A percentile compares a stretch with the other conserved stretches of the same genome.
Conservation (phyloP, 2,888 invertebrate genomes). For the Drosophila rubida region DNA sequence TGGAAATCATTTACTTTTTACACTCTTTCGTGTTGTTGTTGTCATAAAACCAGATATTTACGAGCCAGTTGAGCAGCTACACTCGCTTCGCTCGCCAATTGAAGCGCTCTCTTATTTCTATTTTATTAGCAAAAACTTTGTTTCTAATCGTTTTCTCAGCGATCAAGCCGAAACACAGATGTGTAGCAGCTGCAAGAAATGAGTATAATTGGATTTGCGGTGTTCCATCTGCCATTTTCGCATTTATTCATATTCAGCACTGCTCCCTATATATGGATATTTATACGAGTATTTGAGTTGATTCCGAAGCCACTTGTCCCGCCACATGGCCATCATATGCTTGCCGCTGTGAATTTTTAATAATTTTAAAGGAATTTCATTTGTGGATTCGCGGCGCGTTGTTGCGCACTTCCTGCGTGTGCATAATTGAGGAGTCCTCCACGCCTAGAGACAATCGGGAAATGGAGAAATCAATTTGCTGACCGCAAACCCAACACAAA, state of each 20-base stretch:
- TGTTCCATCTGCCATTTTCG: constrained; percentile 12
- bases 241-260: constrained; percentile 15
- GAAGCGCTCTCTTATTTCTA: not conserved
- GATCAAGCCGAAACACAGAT: constrained; percentile 25
- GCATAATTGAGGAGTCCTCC: constrained; percentile 17
- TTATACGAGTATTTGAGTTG: constrained; percentile 4
- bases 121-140: not conserved
- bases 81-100: not conserved
- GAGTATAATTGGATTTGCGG: constrained; percentile 31
- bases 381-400: constrained; percentile 41
- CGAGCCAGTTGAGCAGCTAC: not conserved
- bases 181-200: constrained; percentile 55
- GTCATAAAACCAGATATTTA: not conserved
- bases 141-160: constrained; percentile 24
- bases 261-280: not conserved
- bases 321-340: constrained; percentile 60
- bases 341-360: constrained; percentile 38
- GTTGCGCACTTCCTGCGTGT: constrained; percentile 31
- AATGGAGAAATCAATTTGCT: constrained; percentile 31
- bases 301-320: constrained; percentile 12
- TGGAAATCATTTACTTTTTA: not conserved
- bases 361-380: constrained; percentile 35
- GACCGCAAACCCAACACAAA: constrained; percentile 20
- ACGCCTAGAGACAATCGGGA: constrained; percentile 19
- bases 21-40: not conserved